Evolutionary conservation across 2,797 vertebrate genomes (phyloP).

Genomic region (Danionella dracula): DNA sequence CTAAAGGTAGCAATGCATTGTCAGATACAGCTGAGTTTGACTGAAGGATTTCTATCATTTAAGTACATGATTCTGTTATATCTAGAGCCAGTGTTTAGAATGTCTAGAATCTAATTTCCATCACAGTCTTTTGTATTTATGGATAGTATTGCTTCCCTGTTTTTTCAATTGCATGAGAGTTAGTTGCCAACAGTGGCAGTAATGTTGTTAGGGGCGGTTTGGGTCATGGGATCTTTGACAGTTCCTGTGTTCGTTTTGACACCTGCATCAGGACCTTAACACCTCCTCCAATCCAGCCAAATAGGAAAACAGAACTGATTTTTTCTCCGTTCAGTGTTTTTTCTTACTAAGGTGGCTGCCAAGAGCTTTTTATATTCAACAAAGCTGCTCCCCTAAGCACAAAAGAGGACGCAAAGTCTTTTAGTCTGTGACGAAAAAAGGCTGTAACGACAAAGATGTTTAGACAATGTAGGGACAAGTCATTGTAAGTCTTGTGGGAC

Average conservation of each 20-base stretch:
- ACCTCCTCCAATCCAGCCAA: not conserved
- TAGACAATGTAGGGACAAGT: not conserved
- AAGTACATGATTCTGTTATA: no score
- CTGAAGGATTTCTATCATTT: no score
- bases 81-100: no score
- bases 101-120: no score
- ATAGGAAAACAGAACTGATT: constrained; percentile 2
- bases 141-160: not conserved
- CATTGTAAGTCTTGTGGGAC: not conserved
- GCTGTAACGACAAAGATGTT: not conserved
- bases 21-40: no score
- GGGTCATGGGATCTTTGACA: constrained; percentile 27
- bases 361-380: not conserved
- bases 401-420: not conserved
- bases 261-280: not conserved
- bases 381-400: not conserved
- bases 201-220: not conserved
- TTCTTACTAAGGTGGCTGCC: not conserved
- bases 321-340: not conserved
- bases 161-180: not conserved
- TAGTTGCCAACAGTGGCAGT: constrained; percentile 12
- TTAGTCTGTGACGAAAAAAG: not conserved
- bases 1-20: no score
- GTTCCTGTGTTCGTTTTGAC: constrained; percentile 21
- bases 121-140: not conserved